Conservation (phyloP, 2,888 invertebrate species). For the Limnephilus auricula region DNA sequence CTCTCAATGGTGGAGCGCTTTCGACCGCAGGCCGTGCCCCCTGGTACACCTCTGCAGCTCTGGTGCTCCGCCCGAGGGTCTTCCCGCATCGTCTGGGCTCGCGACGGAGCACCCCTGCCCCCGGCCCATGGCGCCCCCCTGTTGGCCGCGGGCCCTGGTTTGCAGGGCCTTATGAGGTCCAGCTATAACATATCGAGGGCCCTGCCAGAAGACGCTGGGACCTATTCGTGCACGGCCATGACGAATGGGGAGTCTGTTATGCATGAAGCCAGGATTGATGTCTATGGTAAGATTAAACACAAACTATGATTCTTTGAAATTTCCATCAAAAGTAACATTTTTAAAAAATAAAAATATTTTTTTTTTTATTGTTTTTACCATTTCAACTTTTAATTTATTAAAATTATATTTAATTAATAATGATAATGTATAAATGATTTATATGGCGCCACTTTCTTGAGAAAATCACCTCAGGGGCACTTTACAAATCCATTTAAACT, state of each 20-base stretch:
- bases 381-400: too few relatives aligned
- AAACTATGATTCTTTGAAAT: too few relatives aligned
- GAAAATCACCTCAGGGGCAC: too few relatives aligned
- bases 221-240: conserved; percentile 62
- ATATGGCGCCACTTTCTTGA: too few relatives aligned
- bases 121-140: conserved; percentile 32
- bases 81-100: conserved; percentile 53
- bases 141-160: background rate
- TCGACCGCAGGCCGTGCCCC: conserved; percentile 51
- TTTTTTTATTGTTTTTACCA: too few relatives aligned
- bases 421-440: too few relatives aligned
- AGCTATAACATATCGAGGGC: conserved; percentile 58
- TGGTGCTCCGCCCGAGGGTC: conserved; percentile 60
- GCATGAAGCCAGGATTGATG: conserved; percentile 82
- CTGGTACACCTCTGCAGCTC: conserved; percentile 53
- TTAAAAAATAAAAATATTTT: too few relatives aligned
- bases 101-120: conserved; percentile 59
- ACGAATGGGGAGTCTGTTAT: conserved; percentile 71
- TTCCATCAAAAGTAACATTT: too few relatives aligned
- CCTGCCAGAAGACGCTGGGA: conserved; percentile 62
- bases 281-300: conserved; percentile 75
- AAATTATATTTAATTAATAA: too few relatives aligned
- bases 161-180: conserved; percentile 25
- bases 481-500: too few relatives aligned
- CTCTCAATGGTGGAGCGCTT: conserved; percentile 60